Conservation (phyloP, 2,113 vertebrate genomes). For the Guaruba guarouba region DNA sequence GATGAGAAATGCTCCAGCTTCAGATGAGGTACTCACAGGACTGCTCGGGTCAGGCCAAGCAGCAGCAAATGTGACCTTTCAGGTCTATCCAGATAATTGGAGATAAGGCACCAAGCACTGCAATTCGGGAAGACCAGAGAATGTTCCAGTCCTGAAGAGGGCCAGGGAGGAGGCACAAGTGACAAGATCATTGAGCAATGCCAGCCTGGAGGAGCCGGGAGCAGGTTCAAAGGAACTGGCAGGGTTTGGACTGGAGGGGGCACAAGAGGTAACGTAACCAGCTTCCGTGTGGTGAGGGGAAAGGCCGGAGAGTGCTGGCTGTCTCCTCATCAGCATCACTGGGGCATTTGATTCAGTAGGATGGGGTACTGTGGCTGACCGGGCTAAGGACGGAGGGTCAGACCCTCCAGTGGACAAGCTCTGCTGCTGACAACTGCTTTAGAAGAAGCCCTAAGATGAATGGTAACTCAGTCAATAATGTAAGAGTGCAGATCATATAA, state of each 20-base stretch:
- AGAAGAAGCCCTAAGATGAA: background rate
- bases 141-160: background rate
- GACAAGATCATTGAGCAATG: background rate
- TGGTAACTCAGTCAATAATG: background rate
- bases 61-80: background rate
- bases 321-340: background rate
- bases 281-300: background rate
- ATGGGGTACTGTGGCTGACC: rapidly evolving
- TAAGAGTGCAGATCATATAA: background rate
- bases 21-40: background rate
- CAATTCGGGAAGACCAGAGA: background rate
- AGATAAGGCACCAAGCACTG: background rate
- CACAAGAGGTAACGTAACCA: background rate
- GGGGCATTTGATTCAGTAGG: background rate
- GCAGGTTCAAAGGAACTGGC: background rate
- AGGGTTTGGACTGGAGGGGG: background rate
- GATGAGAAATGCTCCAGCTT: background rate
- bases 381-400: background rate
- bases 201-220: background rate
- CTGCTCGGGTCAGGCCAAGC: background rate
- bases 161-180: background rate
- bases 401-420: background rate
- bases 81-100: background rate
- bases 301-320: background rate
- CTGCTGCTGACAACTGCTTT: background rate